phyloP scores from a whole-genome alignment of 2,888 invertebrate genomes.

The Drosophila atroscutellata region DNA sequence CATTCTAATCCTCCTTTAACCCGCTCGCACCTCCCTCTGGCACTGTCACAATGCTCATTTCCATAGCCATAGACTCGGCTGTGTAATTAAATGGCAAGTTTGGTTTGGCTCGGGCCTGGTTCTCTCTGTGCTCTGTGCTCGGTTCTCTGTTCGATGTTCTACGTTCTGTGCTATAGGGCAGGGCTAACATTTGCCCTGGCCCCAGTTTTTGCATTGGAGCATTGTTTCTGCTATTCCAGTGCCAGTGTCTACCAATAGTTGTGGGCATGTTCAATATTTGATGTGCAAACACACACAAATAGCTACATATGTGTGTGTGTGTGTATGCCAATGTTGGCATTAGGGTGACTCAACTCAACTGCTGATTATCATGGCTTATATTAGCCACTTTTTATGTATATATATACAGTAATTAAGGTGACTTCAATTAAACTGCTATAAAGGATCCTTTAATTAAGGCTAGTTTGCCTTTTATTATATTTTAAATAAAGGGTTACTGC shows the following conservation, averaged over 20 bases:
- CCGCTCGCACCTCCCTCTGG: not conserved
- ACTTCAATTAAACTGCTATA: conserved; percentile 32
- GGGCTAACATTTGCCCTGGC: conserved; percentile 42
- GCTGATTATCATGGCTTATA: conserved; percentile 39
- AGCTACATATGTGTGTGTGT: conserved; percentile 1
- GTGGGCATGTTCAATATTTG: conserved; percentile 76
- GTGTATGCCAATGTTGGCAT: conserved; percentile 30
- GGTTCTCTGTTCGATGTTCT: conserved; percentile 3
- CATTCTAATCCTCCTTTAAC: conserved; percentile 44
- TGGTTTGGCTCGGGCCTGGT: conserved; percentile 8
- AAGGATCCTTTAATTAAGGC: conserved; percentile 27
- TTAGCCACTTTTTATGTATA: conserved; percentile 11
- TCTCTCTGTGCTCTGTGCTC: not conserved
- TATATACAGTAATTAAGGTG: conserved; percentile 29
- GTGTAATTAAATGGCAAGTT: conserved; percentile 59
- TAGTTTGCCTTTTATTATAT: not conserved
- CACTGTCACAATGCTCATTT: conserved; percentile 10
- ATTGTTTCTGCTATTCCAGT: conserved; percentile 37
- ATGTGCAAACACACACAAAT: conserved; percentile 50
- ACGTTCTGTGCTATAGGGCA: conserved; percentile 10
- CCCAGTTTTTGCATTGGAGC: conserved; percentile 38
- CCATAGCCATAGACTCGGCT: conserved; percentile 24
- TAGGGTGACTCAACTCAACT: conserved; percentile 50
- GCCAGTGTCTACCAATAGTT: conserved; percentile 64
- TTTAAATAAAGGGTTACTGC: conserved; percentile 16